Evolutionary conservation across 2,888 invertebrate species (phyloP), one percentile per base, ranked within the genome.

Genomic region (Macrophya alboannulata): DNA sequence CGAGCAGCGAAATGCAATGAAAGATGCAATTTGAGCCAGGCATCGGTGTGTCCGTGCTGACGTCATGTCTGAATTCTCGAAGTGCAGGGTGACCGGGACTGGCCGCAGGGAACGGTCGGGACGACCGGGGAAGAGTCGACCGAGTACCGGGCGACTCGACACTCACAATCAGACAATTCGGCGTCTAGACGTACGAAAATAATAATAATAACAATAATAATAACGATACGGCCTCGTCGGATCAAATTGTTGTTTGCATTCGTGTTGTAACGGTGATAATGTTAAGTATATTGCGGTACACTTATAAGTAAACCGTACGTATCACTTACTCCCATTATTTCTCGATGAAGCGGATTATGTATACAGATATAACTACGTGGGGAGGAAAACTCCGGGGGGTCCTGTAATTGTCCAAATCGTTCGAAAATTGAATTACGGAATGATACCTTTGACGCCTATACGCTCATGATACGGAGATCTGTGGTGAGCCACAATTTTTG

Each of bases 171-270:
- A 92, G 93, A 93, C 93, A 93, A 92, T 92, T 91, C 91, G 92
- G 92, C 92, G 93, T 93, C 93, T 93, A 93, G 93, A 93, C 93
- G 90, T 91, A 91, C 90, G 89, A 90, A 92, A 92, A 93, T 92
- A 91, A 92, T 92, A 92, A 93, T 90, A 83, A 83, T 68, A 48
- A 83, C 89, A 89, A 90, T 91, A 92, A 93, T 92, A 92, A 92
- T 92, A 92, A 93, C 90, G 59, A 59, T 62, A 90, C 91, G 88
- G 88, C 89, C 88, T 87, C 88, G 89, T 79, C 89, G 88, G 89
- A 91, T 91, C 88, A 92, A 91, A 92, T 91, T 90, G 90, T 91
- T 92, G 90, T 90, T 91, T 91, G 90, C 89, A 90, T 89, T 86
- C 82, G 88, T 88, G 31, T 25, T 62, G 40, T 62, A 81, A 43